A percentile compares a stretch with the other conserved stretches of the same genome.
Evolutionary conservation across 2,888 invertebrate species (phyloP).

Genomic region (Drosophila nr. perissopoda): DNA sequence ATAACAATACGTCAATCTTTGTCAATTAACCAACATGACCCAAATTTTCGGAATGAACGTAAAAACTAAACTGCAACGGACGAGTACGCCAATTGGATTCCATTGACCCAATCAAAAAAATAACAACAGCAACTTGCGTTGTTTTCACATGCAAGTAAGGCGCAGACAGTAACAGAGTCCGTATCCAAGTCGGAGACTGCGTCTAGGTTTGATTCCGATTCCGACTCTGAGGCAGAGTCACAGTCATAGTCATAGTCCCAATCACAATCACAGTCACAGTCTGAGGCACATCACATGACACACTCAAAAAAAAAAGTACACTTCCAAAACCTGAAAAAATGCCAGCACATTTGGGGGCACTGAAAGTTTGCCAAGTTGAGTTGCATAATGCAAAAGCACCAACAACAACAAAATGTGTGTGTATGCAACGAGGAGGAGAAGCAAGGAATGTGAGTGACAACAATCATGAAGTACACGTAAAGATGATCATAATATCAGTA

Average conservation of each 20-base stretch:
- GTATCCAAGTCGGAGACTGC: conserved; percentile 13
- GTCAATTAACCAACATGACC: conserved; percentile 77
- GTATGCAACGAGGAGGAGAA: conserved; percentile 17
- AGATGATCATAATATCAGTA: conserved; percentile 9
- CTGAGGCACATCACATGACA: conserved; percentile 34
- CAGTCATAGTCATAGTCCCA: conserved; percentile 10
- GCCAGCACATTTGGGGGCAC: conserved; percentile 44
- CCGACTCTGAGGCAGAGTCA: conserved; percentile 4
- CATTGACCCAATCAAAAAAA: conserved; percentile 78
- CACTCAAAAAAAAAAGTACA: conserved; percentile 35
- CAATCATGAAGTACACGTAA: conserved; percentile 1
- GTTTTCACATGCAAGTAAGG: conserved; percentile 37
- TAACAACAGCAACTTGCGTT: conserved; percentile 34
- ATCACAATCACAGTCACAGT: conserved; percentile 20
- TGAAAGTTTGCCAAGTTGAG: conserved; percentile 42
- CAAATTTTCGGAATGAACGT: conserved; percentile 56
- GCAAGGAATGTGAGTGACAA: conserved; percentile 32
- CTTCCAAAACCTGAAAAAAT: conserved; percentile 66
- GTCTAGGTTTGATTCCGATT: conserved; percentile 1
- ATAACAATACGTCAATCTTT: conserved; percentile 80
- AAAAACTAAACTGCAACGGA: conserved; percentile 62
- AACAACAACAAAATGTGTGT: neutral
- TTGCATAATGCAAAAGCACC: conserved; percentile 49
- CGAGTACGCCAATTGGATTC: conserved; percentile 71
- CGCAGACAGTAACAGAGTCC: conserved; percentile 25